phyloP scores from a whole-genome alignment of 1,140 invertebrate species.

The Eriosoma lanigerum region DNA sequence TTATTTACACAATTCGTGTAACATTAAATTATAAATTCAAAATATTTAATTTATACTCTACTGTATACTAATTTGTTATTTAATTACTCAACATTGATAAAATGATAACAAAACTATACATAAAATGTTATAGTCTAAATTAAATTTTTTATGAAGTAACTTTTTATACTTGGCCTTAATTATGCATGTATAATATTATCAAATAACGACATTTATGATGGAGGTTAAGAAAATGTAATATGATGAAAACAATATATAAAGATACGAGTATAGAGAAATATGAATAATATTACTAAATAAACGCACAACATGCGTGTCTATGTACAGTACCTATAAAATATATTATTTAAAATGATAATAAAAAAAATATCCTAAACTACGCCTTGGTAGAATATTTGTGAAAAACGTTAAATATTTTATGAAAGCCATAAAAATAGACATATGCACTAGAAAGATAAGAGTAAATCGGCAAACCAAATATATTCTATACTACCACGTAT shows the following conservation, averaged over 20 bases:
- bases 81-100: too few species aligned
- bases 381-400: background rate
- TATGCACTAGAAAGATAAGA: background rate
- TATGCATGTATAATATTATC: background rate
- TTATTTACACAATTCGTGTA: too few species aligned
- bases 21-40: too few species aligned
- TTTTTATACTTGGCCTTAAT: background rate
- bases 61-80: too few species aligned
- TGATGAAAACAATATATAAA: background rate
- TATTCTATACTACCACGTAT: background rate
- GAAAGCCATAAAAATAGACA: conserved; percentile 2
- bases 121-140: background rate
- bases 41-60: too few species aligned
- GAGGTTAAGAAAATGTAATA: background rate
- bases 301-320: background rate
- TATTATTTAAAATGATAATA: background rate
- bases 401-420: conserved; percentile 10
- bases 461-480: background rate
- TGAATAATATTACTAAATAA: background rate
- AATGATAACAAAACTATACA: too few species aligned
- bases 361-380: background rate
- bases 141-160: background rate
- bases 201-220: background rate
- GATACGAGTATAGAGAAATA: background rate
- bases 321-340: background rate